phyloP scores from a whole-genome alignment of 2,888 invertebrate species.

The Ennomos quercinarius region DNA sequence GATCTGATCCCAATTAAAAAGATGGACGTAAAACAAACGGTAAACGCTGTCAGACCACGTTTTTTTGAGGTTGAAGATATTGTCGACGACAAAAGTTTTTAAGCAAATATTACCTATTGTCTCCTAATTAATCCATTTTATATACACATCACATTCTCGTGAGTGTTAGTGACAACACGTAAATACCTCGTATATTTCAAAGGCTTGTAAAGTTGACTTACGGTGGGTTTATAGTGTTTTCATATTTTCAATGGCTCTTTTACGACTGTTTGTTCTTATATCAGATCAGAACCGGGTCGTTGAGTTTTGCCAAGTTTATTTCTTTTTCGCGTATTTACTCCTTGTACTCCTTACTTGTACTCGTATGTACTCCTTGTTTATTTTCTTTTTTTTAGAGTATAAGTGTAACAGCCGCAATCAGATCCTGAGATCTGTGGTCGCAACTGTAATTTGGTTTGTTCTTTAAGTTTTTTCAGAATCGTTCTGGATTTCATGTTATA shows the following conservation, averaged over 20 bases:
- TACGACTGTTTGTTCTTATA: conserved; percentile 14
- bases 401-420: neutral
- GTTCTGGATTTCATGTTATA: neutral
- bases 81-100: too few species aligned
- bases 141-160: neutral
- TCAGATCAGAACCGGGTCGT: conserved; percentile 20
- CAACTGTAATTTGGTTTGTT: conserved; percentile 2
- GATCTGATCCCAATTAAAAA: too few species aligned
- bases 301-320: conserved; percentile 22
- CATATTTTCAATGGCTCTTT: conserved; percentile 22
- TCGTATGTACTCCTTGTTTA: conserved; percentile 1
- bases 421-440: too few species aligned
- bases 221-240: conserved; percentile 9
- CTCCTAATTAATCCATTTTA: too few species aligned
- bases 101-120: too few species aligned
- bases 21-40: too few species aligned
- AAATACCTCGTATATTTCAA: neutral
- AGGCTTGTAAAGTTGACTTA: conserved; percentile 1
- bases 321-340: conserved; percentile 11
- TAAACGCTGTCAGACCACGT: too few species aligned
- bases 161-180: neutral
- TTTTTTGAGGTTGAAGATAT: too few species aligned
- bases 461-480: conserved; percentile 1
- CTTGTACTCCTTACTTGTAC: neutral
- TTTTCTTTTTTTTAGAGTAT: conserved; percentile 13